Percentiles rank a stretch among this genome's conserved stretches.
Evolutionary conservation across 2,797 vertebrate species (phyloP).

Genomic region (Adrianichthys oophorus): DNA sequence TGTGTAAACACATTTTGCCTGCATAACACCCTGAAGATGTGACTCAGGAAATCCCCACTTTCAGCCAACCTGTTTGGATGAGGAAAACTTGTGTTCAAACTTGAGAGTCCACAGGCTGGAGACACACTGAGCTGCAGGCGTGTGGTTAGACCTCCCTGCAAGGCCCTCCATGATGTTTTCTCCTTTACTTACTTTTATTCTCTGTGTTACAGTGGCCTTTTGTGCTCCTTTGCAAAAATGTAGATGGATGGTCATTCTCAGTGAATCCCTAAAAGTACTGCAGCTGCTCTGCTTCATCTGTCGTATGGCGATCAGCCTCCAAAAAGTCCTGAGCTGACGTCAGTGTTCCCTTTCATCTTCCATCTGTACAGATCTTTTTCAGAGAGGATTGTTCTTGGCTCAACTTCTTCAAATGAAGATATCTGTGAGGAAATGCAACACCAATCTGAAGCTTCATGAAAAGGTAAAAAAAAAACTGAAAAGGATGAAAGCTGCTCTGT

Average conservation of each 20-base stretch:
- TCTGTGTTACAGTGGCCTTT: slow-evolving; percentile 15
- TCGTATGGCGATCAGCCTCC: slow-evolving; percentile 15
- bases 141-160: neutral
- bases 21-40: slow-evolving; percentile 50
- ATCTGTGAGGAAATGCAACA: neutral
- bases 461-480: neutral
- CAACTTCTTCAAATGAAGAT: no score
- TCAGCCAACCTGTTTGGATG: slow-evolving; percentile 19
- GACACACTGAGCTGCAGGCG: slow-evolving; percentile 20
- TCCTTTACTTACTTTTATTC: slow-evolving; percentile 26
- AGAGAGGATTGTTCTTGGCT: no score
- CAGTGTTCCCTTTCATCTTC: no score
- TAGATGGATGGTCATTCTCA: slow-evolving; percentile 13
- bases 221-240: slow-evolving; percentile 26
- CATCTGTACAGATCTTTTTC: no score
- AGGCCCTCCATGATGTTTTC: slow-evolving; percentile 11
- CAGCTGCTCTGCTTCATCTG: slow-evolving; percentile 26
- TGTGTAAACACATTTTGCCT: slow-evolving; percentile 45
- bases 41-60: slow-evolving; percentile 40
- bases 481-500: neutral
- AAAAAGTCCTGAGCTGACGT: slow-evolving; percentile 2
- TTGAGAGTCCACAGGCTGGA: slow-evolving; percentile 25
- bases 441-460: neutral
- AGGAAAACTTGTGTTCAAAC: slow-evolving; percentile 23
- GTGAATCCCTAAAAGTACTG: slow-evolving; percentile 10